Conservation (phyloP, 1,140 invertebrate genomes). For the Gryon sp. region DNA sequence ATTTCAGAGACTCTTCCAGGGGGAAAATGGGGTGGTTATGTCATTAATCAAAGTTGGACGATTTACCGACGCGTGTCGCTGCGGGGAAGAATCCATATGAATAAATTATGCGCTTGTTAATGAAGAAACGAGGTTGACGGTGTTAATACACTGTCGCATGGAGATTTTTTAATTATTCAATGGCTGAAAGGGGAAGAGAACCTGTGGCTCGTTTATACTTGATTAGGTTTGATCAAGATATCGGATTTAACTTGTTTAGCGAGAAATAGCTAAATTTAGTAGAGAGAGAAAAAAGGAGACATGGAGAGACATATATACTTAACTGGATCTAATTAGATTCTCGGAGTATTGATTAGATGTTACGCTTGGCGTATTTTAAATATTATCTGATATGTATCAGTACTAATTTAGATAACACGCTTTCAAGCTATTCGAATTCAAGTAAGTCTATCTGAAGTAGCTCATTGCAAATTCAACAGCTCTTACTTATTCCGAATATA, state of each 20-base stretch:
- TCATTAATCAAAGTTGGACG: conserved; percentile 20
- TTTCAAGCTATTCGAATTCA: no score
- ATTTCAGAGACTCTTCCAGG: conserved; percentile 3
- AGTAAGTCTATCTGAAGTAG: no score
- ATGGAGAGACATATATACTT: no score
- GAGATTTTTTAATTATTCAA: not conserved
- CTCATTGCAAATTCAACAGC: no score
- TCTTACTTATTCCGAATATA: no score
- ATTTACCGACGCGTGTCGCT: conserved; percentile 1
- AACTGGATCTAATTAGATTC: no score
- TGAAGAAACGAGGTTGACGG: conserved; percentile 12
- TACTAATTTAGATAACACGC: no score
- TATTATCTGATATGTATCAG: no score
- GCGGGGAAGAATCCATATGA: conserved; percentile 13
- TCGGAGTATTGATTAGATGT: no score
- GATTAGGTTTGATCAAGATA: not conserved
- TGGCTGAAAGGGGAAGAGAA: not conserved
- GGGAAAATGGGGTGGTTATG: no score
- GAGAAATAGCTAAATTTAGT: not conserved
- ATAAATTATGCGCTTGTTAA: conserved; percentile 28
- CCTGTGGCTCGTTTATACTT: not conserved
- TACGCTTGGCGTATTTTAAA: no score
- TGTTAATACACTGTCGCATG: not conserved
- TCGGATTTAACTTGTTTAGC: not conserved
- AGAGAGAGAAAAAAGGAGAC: no score